These are phyloP conservation scores for Saccostrea echinata DNA, from an alignment of 1,140 invertebrate genomes.

Conservation along the genomic window DNA sequence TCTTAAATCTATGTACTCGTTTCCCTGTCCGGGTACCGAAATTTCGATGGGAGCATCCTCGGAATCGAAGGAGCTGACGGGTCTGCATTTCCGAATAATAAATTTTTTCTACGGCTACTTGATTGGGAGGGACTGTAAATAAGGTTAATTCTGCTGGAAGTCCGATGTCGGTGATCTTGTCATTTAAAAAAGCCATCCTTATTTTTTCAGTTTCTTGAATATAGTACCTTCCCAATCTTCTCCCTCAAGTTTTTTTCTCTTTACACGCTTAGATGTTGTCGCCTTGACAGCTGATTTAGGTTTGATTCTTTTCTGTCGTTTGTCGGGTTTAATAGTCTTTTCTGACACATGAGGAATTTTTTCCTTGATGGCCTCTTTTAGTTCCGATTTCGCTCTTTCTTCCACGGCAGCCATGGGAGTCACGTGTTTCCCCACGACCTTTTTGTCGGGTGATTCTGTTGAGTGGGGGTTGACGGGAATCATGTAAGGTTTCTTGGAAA, in stretches of 20 bases:
- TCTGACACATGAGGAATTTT: conserved; percentile 30
- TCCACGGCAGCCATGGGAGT: conserved; percentile 47
- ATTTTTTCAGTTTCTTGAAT: conserved; percentile 24
- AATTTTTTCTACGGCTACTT: conserved; percentile 53
- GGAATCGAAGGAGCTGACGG: conserved; percentile 5
- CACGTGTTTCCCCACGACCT: conserved; percentile 24
- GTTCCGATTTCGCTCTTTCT: conserved; percentile 50
- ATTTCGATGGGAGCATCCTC: conserved; percentile 54
- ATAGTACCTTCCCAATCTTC: conserved; percentile 15
- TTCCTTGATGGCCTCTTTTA: conserved; percentile 33
- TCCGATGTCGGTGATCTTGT: conserved; percentile 42
- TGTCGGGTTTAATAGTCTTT: conserved; percentile 7
- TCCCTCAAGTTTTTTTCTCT: background rate
- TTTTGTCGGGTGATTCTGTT: background rate
- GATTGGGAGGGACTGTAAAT: conserved; percentile 48
- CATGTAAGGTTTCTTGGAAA: conserved; percentile 45
- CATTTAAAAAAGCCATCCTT: conserved; percentile 43
- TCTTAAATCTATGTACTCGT: conserved; percentile 53
- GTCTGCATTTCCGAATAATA: conserved; percentile 48
- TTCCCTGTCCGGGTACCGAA: conserved; percentile 37
- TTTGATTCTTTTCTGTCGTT: conserved; percentile 13
- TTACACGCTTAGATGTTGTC: background rate
- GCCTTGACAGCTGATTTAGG: conserved; percentile 19
- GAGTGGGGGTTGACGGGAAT: conserved; percentile 48
- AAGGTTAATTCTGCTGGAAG: conserved; percentile 45